phyloP scores from a whole-genome alignment of 2,888 invertebrate genomes.

The Drosophila setosimentum region DNA sequence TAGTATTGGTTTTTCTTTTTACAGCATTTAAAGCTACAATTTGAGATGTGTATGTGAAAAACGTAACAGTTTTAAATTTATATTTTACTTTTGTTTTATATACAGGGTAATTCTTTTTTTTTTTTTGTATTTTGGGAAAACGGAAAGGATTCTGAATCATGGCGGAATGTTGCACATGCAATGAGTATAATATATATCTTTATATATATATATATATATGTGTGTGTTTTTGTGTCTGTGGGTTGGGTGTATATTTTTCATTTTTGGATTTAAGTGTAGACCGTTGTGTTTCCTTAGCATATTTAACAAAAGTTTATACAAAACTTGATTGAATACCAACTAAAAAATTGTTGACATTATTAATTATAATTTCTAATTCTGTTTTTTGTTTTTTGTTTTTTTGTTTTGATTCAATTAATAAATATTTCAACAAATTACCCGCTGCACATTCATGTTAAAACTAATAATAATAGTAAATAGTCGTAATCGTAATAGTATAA shows the following conservation, averaged over 20 bases:
- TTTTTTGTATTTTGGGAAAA: background rate
- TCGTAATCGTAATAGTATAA: conserved; percentile 45
- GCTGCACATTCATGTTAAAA: conserved; percentile 58
- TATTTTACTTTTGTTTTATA: conserved; percentile 35
- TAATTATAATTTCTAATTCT: background rate
- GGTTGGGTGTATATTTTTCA: conserved; percentile 23
- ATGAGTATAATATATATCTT: conserved; percentile 41
- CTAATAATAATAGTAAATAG: conserved; percentile 61
- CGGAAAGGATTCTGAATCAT: conserved; percentile 42
- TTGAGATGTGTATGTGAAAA: conserved; percentile 65
- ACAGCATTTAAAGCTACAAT: conserved; percentile 78
- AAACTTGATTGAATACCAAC: conserved; percentile 68
- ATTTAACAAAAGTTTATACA: conserved; percentile 76
- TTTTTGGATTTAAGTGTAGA: conserved; percentile 46
- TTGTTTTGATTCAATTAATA: conserved; percentile 62
- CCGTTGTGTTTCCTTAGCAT: conserved; percentile 59
- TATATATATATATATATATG: conserved; percentile 14
- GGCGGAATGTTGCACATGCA: conserved; percentile 75
- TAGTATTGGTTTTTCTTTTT: conserved; percentile 47
- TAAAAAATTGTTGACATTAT: conserved; percentile 54
- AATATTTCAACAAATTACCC: conserved; percentile 75
- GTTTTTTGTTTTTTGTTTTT: conserved; percentile 12
- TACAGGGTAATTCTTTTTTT: conserved; percentile 54
- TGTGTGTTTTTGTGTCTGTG: conserved; percentile 12
- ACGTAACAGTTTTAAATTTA: conserved; percentile 39